A percentile compares a stretch with the other conserved stretches of the same genome.
Evolutionary conservation across 2,797 vertebrate species (phyloP).

Genomic region (Melanitta fusca): DNA sequence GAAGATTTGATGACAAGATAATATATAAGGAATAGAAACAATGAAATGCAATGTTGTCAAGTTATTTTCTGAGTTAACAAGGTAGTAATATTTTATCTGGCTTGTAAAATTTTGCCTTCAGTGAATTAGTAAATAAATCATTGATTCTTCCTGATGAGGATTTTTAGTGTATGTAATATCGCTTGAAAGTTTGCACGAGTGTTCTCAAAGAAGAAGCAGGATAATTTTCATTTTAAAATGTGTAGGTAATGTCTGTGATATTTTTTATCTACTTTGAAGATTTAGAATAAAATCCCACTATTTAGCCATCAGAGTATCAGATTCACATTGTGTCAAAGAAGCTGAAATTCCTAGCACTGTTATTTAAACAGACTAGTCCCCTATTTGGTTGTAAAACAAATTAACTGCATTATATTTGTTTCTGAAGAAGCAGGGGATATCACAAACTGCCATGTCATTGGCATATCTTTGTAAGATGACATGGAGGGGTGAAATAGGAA

Average conservation of each 20-base stretch:
- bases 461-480: slow-evolving; percentile 1
- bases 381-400: slow-evolving; percentile 7
- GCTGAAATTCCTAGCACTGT: not conserved
- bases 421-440: not conserved
- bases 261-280: not conserved
- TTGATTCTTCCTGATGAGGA: slow-evolving; percentile 58
- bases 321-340: slow-evolving; percentile 27
- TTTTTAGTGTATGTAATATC: slow-evolving; percentile 53
- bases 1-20: slow-evolving; percentile 7
- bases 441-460: slow-evolving; percentile 1
- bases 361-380: slow-evolving; percentile 2
- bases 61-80: slow-evolving; percentile 64
- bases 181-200: slow-evolving; percentile 58
- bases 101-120: slow-evolving; percentile 67
- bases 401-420: slow-evolving; percentile 15
- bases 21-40: slow-evolving; percentile 25
- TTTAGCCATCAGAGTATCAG: slow-evolving; percentile 22
- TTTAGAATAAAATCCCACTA: not conserved
- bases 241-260: slow-evolving; percentile 10
- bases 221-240: slow-evolving; percentile 57
- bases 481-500: not conserved
- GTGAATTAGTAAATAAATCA: slow-evolving; percentile 64
- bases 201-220: slow-evolving; percentile 58
- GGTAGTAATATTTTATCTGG: slow-evolving; percentile 59
- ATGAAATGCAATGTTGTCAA: slow-evolving; percentile 30